Percentiles rank a stretch among this genome's conserved stretches.
phyloP scores from a whole-genome alignment of 1,140 invertebrate genomes.

The Pachypeltis micranthus region DNA sequence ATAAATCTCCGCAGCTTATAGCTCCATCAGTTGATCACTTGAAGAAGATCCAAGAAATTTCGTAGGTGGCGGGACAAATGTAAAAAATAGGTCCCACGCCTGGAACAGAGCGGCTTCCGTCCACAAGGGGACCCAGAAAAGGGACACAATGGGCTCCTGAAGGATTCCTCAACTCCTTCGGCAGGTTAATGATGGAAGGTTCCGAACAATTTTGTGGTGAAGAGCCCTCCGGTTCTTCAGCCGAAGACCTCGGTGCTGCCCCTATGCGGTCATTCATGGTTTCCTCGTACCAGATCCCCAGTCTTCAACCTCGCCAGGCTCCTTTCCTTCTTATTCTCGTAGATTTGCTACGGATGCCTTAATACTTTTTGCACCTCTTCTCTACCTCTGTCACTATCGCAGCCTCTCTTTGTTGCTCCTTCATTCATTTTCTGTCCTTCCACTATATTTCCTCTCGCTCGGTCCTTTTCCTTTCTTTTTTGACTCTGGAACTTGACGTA shows the following conservation, averaged over 20 bases:
- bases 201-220: conserved; percentile 7
- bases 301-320: not conserved
- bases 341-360: not conserved
- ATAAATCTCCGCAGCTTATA: no score
- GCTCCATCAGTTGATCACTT: no score
- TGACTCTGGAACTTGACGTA: no score
- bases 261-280: conserved; percentile 9
- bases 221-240: conserved; percentile 3
- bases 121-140: not conserved
- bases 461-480: not conserved
- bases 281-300: not conserved
- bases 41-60: no score
- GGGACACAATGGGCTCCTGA: not conserved
- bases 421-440: not conserved
- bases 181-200: conserved; percentile 9
- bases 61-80: no score
- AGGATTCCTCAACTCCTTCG: not conserved
- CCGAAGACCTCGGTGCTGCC: not conserved
- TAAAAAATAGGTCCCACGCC: no score
- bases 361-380: not conserved
- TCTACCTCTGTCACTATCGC: not conserved
- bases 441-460: not conserved
- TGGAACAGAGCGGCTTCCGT: not conserved
- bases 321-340: not conserved
- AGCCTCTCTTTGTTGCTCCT: no score